Evolutionary conservation across 2,113 vertebrate species (phyloP).

Genomic region (Porphyrio hochstetteri): DNA sequence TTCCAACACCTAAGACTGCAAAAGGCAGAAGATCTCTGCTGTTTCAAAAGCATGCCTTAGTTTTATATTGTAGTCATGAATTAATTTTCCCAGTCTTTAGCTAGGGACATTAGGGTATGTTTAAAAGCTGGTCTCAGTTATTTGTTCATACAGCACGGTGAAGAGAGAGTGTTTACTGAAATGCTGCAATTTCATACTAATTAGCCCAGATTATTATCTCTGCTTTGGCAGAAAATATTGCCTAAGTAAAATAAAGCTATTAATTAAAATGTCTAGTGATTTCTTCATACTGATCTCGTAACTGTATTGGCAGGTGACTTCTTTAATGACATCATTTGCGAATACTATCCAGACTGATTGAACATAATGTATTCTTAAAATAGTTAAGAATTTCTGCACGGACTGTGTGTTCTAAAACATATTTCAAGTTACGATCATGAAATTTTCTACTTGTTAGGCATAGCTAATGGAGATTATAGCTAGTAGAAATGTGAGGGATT

Average conservation of each 20-base stretch:
- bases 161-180: neutral
- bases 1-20: neutral
- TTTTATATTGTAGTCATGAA: neutral
- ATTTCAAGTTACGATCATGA: neutral
- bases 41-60: neutral
- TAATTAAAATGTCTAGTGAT: neutral
- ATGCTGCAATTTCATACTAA: neutral
- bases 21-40: neutral
- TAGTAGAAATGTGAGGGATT: neutral
- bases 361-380: neutral
- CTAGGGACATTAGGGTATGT: neutral
- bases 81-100: neutral
- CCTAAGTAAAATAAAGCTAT: neutral
- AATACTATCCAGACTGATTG: neutral
- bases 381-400: neutral
- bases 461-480: neutral
- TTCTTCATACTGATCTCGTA: neutral
- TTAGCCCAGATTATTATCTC: neutral
- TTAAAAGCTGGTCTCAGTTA: neutral
- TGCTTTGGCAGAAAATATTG: neutral
- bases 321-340: neutral
- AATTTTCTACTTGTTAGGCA: neutral
- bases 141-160: neutral
- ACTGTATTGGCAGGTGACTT: neutral
- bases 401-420: neutral